These are phyloP conservation scores for Nebria brevicollis DNA, from an alignment of 2,888 invertebrate genomes.

Conservation along the genomic window DNA sequence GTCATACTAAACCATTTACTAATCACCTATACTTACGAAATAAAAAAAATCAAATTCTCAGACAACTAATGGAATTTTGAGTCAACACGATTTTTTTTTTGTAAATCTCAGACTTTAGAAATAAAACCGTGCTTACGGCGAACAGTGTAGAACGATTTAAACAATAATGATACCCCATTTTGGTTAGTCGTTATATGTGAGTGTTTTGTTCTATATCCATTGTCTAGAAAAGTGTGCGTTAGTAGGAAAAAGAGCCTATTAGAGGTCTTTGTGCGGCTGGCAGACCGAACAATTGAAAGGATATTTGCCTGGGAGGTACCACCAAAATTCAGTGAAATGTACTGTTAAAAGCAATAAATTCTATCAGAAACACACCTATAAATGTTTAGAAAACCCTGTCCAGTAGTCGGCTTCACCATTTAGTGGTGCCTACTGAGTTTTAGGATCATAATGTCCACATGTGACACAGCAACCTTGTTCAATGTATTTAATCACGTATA, in stretches of 20 bases:
- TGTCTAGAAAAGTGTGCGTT: not conserved
- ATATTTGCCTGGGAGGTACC: not conserved
- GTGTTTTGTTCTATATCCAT: not conserved
- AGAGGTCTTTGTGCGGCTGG: not conserved
- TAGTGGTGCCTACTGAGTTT: not conserved
- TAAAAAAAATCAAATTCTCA: not conserved
- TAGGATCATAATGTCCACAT: constrained; percentile 16
- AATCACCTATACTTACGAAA: not conserved
- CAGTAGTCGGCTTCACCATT: not conserved
- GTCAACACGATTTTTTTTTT: not conserved
- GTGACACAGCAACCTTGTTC: not conserved
- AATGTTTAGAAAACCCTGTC: not conserved
- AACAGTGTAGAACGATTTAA: not conserved
- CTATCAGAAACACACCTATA: not conserved
- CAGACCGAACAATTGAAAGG: not conserved
- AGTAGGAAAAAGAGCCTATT: not conserved
- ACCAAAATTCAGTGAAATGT: not conserved
- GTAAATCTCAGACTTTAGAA: not conserved
- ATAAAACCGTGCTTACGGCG: not conserved
- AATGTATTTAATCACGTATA: constrained; percentile 37
- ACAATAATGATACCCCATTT: not conserved
- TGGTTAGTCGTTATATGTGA: not conserved
- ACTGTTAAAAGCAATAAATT: not conserved
- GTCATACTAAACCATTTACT: not conserved
- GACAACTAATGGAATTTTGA: not conserved